Conservation (phyloP, 2,113 vertebrate species). For the Toxotes jaculatrix region DNA sequence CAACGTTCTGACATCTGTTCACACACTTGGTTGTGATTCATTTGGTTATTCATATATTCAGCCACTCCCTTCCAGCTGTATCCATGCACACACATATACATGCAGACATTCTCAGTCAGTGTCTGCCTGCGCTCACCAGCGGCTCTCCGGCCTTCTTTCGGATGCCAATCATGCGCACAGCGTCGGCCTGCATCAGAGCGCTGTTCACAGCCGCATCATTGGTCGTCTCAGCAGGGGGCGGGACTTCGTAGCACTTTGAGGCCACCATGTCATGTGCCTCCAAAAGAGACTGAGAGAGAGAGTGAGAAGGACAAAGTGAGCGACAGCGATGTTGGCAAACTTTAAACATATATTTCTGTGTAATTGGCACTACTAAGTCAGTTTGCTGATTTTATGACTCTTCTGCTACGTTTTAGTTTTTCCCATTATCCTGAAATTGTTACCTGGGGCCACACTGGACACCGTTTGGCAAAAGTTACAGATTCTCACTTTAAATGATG, state of each 20-base stretch:
- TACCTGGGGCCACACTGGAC: not conserved
- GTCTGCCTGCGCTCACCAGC: slow-evolving; percentile 84
- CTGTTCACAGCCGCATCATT: slow-evolving; percentile 86
- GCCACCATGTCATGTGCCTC: slow-evolving; percentile 98
- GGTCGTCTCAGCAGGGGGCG: slow-evolving; percentile 88
- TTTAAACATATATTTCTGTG: not conserved
- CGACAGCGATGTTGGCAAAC: not conserved
- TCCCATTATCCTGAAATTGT: not conserved
- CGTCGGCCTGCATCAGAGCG: slow-evolving; percentile 93
- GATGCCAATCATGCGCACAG: slow-evolving; percentile 98
- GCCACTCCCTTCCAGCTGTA: not conserved
- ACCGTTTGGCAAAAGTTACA: too few species aligned
- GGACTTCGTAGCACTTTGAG: slow-evolving; percentile 95
- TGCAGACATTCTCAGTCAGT: not conserved
- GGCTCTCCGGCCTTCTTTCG: slow-evolving; percentile 97
- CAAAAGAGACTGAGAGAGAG: slow-evolving; percentile 89
- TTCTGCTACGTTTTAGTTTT: not conserved
- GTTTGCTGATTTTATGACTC: not conserved
- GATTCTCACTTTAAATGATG: too few species aligned
- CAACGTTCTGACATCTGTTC: not conserved
- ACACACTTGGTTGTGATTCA: not conserved
- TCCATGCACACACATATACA: not conserved
- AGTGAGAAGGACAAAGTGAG: not conserved
- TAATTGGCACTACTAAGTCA: not conserved
- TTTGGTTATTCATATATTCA: not conserved